phyloP scores from a whole-genome alignment of 2,797 vertebrate species.

The Mormyrus proboscirostris region DNA sequence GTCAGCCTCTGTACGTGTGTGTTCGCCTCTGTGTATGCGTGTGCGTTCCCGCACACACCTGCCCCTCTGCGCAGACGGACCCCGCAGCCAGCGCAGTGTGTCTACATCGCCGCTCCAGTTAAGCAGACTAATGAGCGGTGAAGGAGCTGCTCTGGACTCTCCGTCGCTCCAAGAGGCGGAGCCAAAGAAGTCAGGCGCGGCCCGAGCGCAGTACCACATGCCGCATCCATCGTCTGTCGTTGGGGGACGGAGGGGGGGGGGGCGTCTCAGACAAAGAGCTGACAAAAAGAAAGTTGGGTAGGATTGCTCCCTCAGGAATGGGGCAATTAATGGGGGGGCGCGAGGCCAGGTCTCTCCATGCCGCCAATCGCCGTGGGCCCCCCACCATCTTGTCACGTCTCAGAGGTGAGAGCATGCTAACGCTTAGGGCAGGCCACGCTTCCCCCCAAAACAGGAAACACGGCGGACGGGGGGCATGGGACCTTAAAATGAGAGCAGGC shows the following conservation, averaged over 20 bases:
- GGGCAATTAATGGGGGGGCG: conserved; percentile 22
- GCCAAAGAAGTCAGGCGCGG: neutral
- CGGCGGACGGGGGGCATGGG: conserved; percentile 1
- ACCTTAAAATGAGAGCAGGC: conserved; percentile 7
- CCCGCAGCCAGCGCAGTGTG: conserved; percentile 19
- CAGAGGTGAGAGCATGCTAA: conserved; percentile 26
- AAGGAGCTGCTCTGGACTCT: conserved; percentile 18
- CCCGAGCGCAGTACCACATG: neutral
- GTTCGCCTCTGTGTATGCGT: neutral
- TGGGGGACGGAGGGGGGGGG: neutral
- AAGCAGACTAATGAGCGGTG: conserved; percentile 22
- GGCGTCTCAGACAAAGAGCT: neutral
- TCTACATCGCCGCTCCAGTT: conserved; percentile 20
- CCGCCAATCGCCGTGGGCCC: neutral
- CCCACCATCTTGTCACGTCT: conserved; percentile 14
- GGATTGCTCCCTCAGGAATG: conserved; percentile 19
- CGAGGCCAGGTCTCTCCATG: neutral
- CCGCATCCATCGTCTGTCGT: conserved; percentile 23
- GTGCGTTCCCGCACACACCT: neutral
- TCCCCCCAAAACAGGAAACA: conserved; percentile 2
- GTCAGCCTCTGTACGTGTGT: neutral
- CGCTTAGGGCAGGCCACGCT: neutral
- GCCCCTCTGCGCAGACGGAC: conserved; percentile 20
- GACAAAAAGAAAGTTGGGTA: conserved; percentile 21
- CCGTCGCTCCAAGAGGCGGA: neutral